Percentiles rank a stretch among this genome's conserved stretches.
These are phyloP conservation scores for Bucco capensis DNA, from an alignment of 2,113 vertebrate species.

Conservation along the genomic window DNA sequence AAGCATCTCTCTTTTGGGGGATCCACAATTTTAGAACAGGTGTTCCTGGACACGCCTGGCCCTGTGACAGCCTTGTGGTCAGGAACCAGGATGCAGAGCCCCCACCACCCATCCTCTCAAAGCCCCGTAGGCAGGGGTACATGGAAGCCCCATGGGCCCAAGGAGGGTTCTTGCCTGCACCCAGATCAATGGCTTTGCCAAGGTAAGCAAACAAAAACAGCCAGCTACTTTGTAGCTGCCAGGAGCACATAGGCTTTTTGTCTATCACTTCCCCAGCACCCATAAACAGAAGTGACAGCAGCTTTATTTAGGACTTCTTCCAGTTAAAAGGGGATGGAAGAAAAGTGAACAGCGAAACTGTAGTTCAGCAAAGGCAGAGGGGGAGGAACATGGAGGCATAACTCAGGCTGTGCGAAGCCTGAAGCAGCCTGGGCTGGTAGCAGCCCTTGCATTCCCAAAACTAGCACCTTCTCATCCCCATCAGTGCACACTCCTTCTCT, in stretches of 20 bases:
- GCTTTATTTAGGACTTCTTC: constrained; percentile 64
- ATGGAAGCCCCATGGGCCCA: rapidly evolving
- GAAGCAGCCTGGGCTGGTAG: not conserved
- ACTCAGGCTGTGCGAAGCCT: not conserved
- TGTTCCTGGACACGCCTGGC: not conserved
- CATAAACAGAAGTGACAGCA: constrained; percentile 55
- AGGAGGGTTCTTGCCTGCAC: not conserved
- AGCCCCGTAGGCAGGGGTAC: not conserved
- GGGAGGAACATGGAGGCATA: not conserved
- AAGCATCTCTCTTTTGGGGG: not conserved
- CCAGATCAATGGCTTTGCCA: not conserved
- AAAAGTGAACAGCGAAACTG: constrained; percentile 36
- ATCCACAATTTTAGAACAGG: constrained; percentile 17
- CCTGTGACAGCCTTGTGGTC: not conserved
- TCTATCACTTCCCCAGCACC: not conserved
- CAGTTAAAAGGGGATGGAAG: constrained; percentile 6
- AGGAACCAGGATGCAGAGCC: not conserved
- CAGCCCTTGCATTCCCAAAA: not conserved
- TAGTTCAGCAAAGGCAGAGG: not conserved
- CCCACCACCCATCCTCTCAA: not conserved
- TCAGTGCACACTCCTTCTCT: not conserved
- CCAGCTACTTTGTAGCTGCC: constrained; percentile 18
- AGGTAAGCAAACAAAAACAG: not conserved
- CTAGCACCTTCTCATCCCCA: not conserved
- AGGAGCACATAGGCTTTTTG: constrained; percentile 44